These are phyloP conservation scores for Perdita meconis DNA, from an alignment of 2,888 invertebrate genomes.

Conservation along the genomic window DNA sequence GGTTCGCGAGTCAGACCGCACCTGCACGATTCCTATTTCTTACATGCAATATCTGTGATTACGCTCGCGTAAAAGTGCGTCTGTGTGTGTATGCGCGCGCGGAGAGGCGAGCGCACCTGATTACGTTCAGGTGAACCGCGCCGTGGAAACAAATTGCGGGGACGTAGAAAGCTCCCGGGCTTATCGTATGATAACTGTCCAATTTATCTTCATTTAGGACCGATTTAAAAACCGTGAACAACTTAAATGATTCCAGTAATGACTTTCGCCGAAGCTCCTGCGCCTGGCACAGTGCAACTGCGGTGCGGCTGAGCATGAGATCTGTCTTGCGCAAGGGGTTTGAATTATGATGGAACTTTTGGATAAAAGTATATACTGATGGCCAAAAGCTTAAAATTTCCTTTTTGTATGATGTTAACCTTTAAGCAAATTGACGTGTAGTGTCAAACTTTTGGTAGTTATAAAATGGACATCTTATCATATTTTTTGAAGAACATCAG, in stretches of 20 bases:
- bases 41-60: conserved; percentile 67
- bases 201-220: conserved; percentile 29
- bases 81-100: too few relatives aligned
- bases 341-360: not conserved
- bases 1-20: conserved; percentile 75
- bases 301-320: not conserved
- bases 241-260: conserved; percentile 26
- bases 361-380: not conserved
- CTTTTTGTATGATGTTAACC: too few relatives aligned
- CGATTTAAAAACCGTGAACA: conserved; percentile 34
- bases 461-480: too few relatives aligned
- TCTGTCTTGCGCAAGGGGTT: conserved; percentile 12
- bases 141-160: conserved; percentile 39
- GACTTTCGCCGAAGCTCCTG: not conserved
- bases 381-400: not conserved
- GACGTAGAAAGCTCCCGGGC: conserved; percentile 23
- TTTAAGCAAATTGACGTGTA: too few relatives aligned
- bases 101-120: conserved; percentile 65
- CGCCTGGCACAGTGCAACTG: conserved; percentile 36
- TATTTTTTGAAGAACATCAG: too few relatives aligned
- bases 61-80: conserved; percentile 35
- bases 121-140: conserved; percentile 48
- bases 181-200: conserved; percentile 41
- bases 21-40: conserved; percentile 77
- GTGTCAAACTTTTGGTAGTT: too few relatives aligned